Evolutionary conservation across 2,888 invertebrate genomes (phyloP), one percentile per base, ranked within the genome.

Genomic region (Ophonus ardosiacus): DNA sequence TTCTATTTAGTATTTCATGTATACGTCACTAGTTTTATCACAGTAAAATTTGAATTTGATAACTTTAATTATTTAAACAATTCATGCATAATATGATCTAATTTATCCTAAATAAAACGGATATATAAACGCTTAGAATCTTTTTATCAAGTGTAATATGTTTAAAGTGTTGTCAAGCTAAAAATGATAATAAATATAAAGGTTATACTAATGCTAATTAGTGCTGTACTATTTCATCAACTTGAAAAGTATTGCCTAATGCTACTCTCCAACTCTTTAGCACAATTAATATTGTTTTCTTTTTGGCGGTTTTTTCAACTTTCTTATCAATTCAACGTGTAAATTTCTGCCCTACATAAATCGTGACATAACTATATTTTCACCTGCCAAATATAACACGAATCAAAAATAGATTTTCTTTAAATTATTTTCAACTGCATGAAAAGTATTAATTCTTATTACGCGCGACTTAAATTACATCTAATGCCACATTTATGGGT

Each of bases 101-200:
- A 63, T 63, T 63, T 63, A 63, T 24, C 24, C 63, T 8, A 24
- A 63, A 24, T 63, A 63, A 59, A 63, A 24, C 18, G 1, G 63
- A 24, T 8, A n/a, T 63, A 24, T 63, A 63, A 63, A 13, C 24
- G 0, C 10, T 7, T n/a, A 68, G 7, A 18, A 74, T 10, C 18
- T 17, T 13, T 40, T 74, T 74, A 74, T 74, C 51, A 51, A 43
- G 8, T 21, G 18, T 18, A 10, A 5, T 74, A 43, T 74, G 71
- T 43, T 74, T 59, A 31, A n/a, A 61, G 0, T 79, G 61, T 59
- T 79, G 79, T 79, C 79, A 79, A 17, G 79, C 31, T 79, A 17
- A 15, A 79, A 79, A 31, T 38, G 79, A 79, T 79, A 79, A 79
- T 18, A 57, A 56, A 56, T 68, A 24, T 78, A 78, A 43, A 78